phyloP scores from a whole-genome alignment of 2,888 invertebrate genomes.

The Drosophila colorata region DNA sequence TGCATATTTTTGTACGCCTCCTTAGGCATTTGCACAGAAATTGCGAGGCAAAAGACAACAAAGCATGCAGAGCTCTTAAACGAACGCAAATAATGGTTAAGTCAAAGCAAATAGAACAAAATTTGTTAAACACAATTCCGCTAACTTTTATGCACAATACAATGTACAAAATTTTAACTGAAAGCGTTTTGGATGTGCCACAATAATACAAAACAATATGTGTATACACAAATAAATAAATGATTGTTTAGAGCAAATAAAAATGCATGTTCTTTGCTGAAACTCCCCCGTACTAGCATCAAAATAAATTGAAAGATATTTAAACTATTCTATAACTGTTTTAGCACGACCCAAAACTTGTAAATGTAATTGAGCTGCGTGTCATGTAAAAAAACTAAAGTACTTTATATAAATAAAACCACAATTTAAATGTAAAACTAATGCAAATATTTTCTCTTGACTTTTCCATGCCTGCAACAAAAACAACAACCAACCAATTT shows the following conservation, averaged over 20 bases:
- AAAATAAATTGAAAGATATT: conserved; percentile 12
- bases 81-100: conserved; percentile 22
- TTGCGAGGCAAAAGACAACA: conserved; percentile 13
- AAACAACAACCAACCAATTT: neutral
- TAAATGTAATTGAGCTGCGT: conserved; percentile 61
- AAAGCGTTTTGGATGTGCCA: neutral
- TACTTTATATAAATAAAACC: conserved; percentile 19
- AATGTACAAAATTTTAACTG: neutral
- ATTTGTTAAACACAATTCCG: conserved; percentile 16
- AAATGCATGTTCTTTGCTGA: conserved; percentile 51
- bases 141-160: neutral
- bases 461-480: conserved; percentile 68
- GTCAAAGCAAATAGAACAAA: conserved; percentile 26
- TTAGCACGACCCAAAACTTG: conserved; percentile 59
- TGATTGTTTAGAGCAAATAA: conserved; percentile 26
- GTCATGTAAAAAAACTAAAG: conserved; percentile 34
- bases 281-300: conserved; percentile 9
- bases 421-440: conserved; percentile 60
- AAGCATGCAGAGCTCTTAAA: conserved; percentile 31
- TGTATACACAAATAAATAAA: conserved; percentile 14
- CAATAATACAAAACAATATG: conserved; percentile 8
- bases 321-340: conserved; percentile 40
- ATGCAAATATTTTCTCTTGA: conserved; percentile 69
- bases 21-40: conserved; percentile 1
- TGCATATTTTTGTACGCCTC: conserved; percentile 44